phyloP scores from a whole-genome alignment of 2,888 invertebrate genomes.

The Andrena dorsata region DNA sequence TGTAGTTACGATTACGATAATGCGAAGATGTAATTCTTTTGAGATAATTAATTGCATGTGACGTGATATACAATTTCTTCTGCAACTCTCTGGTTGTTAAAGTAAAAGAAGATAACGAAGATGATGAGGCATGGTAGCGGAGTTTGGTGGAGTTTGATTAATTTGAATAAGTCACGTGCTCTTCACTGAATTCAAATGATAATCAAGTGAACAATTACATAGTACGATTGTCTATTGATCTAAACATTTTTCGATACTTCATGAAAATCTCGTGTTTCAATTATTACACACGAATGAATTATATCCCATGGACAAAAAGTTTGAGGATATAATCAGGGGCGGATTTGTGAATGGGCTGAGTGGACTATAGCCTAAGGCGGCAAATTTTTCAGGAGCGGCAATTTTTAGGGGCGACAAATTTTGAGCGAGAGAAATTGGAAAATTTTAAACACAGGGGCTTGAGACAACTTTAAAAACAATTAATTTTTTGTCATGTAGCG shows the following conservation, averaged over 20 bases:
- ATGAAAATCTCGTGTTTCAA: not conserved
- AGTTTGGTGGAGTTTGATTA: not conserved
- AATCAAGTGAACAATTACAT: not conserved
- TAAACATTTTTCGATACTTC: not conserved
- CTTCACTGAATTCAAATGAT: not conserved
- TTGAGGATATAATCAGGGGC: not conserved
- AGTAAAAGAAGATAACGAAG: no score
- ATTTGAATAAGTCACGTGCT: not conserved
- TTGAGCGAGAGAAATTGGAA: no score
- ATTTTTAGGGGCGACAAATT: no score
- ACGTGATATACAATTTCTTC: not conserved
- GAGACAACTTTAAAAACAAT: no score
- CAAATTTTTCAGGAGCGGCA: no score
- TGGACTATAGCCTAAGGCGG: no score
- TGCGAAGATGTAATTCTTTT: not conserved
- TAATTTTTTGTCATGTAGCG: no score
- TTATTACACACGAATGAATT: not conserved
- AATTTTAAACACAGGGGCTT: no score
- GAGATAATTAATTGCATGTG: not conserved
- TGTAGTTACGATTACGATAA: slow-evolving; percentile 5
- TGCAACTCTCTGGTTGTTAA: not conserved
- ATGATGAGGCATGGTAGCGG: no score
- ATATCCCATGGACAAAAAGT: not conserved
- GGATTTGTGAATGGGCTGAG: not conserved
- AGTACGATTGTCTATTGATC: not conserved